A percentile compares a stretch with the other conserved stretches of the same genome.
phyloP scores from a whole-genome alignment of 2,113 vertebrate genomes.

The Nothobranchius furzeri region DNA sequence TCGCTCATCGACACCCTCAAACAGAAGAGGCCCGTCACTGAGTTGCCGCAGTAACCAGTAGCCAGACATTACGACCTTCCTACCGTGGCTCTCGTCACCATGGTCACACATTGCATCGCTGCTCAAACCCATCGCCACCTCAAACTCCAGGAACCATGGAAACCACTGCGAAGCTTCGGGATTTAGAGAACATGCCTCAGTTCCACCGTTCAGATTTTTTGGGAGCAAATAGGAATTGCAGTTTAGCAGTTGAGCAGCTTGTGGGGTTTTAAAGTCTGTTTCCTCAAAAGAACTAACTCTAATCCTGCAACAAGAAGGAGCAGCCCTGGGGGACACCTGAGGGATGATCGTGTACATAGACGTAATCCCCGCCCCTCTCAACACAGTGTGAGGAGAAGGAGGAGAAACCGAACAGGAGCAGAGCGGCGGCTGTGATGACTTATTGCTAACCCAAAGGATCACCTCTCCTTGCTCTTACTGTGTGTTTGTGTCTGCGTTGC shows the following conservation, averaged over 20 bases:
- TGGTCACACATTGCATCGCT: constrained; percentile 53
- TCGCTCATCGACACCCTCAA: constrained; percentile 99
- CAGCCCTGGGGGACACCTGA: constrained; percentile 15
- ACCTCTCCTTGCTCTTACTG: constrained; percentile 40
- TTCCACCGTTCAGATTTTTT: constrained; percentile 1
- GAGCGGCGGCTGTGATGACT: constrained; percentile 20
- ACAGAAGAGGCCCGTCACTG: constrained; percentile 92
- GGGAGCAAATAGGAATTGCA: constrained; percentile 40
- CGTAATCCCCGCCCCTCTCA: constrained; percentile 24
- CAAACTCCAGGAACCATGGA: constrained; percentile 48
- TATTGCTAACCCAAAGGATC: constrained; percentile 26
- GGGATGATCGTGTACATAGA: constrained; percentile 52
- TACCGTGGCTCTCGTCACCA: constrained; percentile 49
- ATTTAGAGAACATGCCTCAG: constrained; percentile 11
- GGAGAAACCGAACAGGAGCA: constrained; percentile 25
- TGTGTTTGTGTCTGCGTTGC: constrained; percentile 60
- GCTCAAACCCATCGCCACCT: constrained; percentile 33
- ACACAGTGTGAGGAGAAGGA: constrained; percentile 22
- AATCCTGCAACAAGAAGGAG: constrained; percentile 15
- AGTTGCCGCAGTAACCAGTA: constrained; percentile 84
- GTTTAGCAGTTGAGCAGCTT: constrained; percentile 28
- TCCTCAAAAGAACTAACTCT: constrained; percentile 12
- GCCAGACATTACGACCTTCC: constrained; percentile 44
- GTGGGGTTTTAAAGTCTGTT: constrained; percentile 18
- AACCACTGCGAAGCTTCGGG: constrained; percentile 34